Evolutionary conservation across 1,140 invertebrate genomes (phyloP), one percentile per base, ranked within the genome.

Genomic region (Drepana arcuata): DNA sequence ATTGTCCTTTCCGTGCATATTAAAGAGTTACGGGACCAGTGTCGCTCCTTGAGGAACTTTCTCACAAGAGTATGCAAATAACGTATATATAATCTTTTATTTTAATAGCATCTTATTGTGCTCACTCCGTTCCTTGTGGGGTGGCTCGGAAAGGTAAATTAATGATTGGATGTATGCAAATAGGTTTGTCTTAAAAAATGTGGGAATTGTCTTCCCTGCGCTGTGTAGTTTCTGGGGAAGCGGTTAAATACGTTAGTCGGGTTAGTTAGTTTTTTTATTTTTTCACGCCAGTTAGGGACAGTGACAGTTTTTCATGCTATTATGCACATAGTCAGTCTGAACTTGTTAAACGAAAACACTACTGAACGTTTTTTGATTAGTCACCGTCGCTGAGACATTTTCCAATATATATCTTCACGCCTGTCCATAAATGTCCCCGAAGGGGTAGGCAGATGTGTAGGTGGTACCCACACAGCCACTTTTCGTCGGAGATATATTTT

Each of bases 31-130:
- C 35, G 66, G 66, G 24, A 61, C 53, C 28, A 62, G 37, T 10
- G 30, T 34, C 31, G 52, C 51, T 48, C 72, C 74, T 59, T 75
- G 70, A 7, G 53, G 53, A 24, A 70, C 60, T 4, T 79, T 81
- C 70, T 73, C 74, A 79, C 71, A 70, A 49, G 34, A 45, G 53
- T 80, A 80, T 82, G 78, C 73, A 79, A 73, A 82, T 82, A 32
- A 15, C 25, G 46, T 48, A 71, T 73, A 50, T 56, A 59, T 75
- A 69, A 78, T 82, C 74, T 77, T 82, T 80, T 82, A 82, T 82
- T 82, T 82, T 82, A 82, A 82, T 79, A 50, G 53, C 58, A 66
- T 77, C 71, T 60, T 70, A 64, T 82, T 82, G 69, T 81, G 63
- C 66, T 68, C 54, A 58, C 62, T 67, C 67, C 44, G 60, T 72